phyloP scores from a whole-genome alignment of 1,140 invertebrate genomes.

The Hyles euphorbiae region DNA sequence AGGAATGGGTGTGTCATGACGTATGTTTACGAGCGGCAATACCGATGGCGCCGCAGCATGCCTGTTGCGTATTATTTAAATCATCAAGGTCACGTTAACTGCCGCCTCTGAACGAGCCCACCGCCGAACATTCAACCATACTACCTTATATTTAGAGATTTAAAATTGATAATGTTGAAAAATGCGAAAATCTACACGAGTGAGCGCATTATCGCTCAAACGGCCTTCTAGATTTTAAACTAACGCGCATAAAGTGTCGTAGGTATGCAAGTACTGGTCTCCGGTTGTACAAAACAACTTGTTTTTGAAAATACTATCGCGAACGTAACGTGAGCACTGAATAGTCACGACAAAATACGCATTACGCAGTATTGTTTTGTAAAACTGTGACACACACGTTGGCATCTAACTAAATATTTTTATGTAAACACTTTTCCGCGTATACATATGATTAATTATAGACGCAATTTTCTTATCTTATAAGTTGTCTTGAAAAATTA shows the following conservation, averaged over 20 bases:
- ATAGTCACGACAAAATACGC: no score
- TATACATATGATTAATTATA: no score
- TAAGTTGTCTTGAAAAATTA: no score
- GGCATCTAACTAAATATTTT: no score
- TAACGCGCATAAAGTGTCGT: slow-evolving; percentile 14
- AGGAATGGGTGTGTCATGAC: slow-evolving; percentile 70
- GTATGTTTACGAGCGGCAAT: slow-evolving; percentile 48
- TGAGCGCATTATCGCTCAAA: slow-evolving; percentile 16
- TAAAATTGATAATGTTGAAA: slow-evolving; percentile 4
- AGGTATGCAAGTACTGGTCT: not conserved
- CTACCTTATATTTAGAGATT: slow-evolving; percentile 8
- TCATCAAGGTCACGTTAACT: slow-evolving; percentile 52
- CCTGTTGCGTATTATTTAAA: slow-evolving; percentile 65
- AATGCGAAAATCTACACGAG: slow-evolving; percentile 12
- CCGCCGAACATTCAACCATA: slow-evolving; percentile 45
- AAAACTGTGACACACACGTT: no score
- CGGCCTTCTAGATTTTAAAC: slow-evolving; percentile 17
- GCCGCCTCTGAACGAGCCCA: slow-evolving; percentile 22
- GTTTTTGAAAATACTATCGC: slow-evolving; percentile 1
- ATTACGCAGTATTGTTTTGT: no score
- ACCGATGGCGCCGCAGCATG: slow-evolving; percentile 31
- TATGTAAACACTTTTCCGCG: no score
- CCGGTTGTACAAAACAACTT: slow-evolving; percentile 9
- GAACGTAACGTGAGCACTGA: no score
- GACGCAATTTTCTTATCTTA: no score